Conservation (phyloP, 2,113 vertebrate species). For the Heliornis fulica region DNA sequence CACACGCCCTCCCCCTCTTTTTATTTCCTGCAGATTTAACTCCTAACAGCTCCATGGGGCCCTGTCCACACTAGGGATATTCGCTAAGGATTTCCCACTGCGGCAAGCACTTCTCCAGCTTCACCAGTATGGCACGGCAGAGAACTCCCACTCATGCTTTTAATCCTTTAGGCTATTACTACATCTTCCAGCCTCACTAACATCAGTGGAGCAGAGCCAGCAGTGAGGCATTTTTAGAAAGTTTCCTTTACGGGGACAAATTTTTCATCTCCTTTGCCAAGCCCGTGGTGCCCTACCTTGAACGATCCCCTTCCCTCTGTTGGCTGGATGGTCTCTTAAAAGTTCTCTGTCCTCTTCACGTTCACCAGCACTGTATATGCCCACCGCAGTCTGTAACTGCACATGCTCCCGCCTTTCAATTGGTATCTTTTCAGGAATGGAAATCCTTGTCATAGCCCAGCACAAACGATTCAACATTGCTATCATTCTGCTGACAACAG, state of each 20-base stretch:
- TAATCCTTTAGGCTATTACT: slow-evolving; percentile 19
- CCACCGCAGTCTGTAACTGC: background rate
- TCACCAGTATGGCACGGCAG: background rate
- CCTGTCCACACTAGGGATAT: background rate
- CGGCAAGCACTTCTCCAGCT: background rate
- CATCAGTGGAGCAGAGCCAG: slow-evolving; percentile 17
- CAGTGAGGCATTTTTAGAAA: slow-evolving; percentile 13
- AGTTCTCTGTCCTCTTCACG: background rate
- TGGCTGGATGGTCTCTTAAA: background rate
- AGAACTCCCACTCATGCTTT: background rate
- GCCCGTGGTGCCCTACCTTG: background rate
- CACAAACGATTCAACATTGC: background rate
- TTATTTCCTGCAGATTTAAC: slow-evolving; percentile 46
- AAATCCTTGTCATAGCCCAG: background rate
- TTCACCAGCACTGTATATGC: background rate
- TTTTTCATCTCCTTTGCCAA: slow-evolving; percentile 9
- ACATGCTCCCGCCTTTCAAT: background rate
- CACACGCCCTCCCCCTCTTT: background rate
- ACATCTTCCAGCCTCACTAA: background rate
- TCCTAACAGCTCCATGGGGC: background rate
- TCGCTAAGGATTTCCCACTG: slow-evolving; percentile 32
- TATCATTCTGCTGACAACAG: background rate
- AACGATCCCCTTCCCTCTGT: background rate
- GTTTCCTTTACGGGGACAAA: background rate
- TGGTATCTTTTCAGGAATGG: background rate